Evolutionary conservation across 2,888 invertebrate genomes (phyloP).

Genomic region (Lypha dubia): DNA sequence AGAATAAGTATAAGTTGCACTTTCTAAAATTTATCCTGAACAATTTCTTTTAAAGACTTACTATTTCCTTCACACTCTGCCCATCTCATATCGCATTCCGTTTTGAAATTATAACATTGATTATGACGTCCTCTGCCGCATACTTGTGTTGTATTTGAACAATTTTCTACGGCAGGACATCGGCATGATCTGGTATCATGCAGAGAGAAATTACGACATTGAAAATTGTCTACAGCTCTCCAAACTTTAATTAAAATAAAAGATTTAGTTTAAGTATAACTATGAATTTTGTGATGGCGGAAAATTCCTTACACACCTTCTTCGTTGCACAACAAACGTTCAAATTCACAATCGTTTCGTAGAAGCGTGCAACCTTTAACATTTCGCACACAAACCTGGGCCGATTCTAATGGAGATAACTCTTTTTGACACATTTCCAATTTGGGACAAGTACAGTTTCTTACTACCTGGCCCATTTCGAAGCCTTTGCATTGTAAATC

Average conservation of each 20-base stretch:
- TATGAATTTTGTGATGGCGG: too few species aligned
- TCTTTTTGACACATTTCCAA: slow-evolving; percentile 18
- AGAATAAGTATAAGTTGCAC: too few species aligned
- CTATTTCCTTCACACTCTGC: slow-evolving; percentile 37
- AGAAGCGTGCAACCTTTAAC: slow-evolving; percentile 33
- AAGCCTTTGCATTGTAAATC: slow-evolving; percentile 39
- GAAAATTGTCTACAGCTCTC: slow-evolving; percentile 22
- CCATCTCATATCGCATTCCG: slow-evolving; percentile 42
- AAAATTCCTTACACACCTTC: slow-evolving; percentile 43
- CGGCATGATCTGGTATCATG: slow-evolving; percentile 36
- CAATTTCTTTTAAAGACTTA: too few species aligned
- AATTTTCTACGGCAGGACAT: slow-evolving; percentile 42
- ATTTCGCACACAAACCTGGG: slow-evolving; percentile 43
- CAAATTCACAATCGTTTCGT: slow-evolving; percentile 44
- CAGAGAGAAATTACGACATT: slow-evolving; percentile 31
- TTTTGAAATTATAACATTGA: slow-evolving; percentile 25
- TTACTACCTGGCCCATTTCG: neutral
- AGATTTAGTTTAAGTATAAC: too few species aligned
- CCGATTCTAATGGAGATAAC: neutral
- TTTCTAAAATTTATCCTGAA: too few species aligned
- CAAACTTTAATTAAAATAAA: slow-evolving; percentile 12
- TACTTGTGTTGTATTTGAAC: slow-evolving; percentile 51
- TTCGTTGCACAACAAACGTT: slow-evolving; percentile 36
- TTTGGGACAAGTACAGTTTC: slow-evolving; percentile 43
- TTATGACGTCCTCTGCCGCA: slow-evolving; percentile 16